phyloP scores from a whole-genome alignment of 2,797 vertebrate species.

The Pampus argenteus region DNA sequence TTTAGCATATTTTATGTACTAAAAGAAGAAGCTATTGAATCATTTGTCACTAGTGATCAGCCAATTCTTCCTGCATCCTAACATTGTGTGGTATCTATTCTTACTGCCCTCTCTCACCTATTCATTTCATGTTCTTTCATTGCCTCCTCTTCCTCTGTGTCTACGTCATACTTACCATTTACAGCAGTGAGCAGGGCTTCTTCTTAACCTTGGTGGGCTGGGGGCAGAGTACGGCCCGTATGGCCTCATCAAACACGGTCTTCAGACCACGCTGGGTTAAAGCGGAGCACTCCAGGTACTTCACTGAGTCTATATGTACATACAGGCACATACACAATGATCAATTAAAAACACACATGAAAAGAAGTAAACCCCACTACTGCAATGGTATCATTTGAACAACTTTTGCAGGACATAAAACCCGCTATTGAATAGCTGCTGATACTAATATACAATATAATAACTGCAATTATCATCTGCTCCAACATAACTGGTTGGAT shows the following conservation, averaged over 20 bases:
- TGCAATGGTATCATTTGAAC: too few species aligned
- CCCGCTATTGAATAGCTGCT: too few species aligned
- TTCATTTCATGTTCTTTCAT: not conserved
- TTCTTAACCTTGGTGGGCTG: conserved; percentile 89
- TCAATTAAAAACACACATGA: not conserved
- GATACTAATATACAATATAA: too few species aligned
- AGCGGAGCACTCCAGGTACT: conserved; percentile 94
- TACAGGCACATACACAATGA: not conserved
- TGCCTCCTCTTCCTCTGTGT: too few species aligned
- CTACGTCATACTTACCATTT: conserved; percentile 54
- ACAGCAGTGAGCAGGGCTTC: conserved; percentile 86
- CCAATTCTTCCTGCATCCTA: not conserved
- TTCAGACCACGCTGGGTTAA: conserved; percentile 93
- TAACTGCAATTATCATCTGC: not conserved
- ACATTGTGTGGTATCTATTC: not conserved
- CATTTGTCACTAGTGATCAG: not conserved
- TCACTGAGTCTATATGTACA: conserved; percentile 76
- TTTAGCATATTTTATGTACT: too few species aligned
- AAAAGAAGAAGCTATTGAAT: not conserved
- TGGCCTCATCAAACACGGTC: conserved; percentile 94
- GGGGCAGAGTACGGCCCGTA: conserved; percentile 93
- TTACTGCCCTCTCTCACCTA: not conserved
- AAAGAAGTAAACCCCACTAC: not conserved
- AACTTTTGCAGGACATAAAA: too few species aligned
- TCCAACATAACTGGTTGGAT: not conserved